Conservation (phyloP, 2,888 invertebrate genomes). For the Rotaria socialis region DNA sequence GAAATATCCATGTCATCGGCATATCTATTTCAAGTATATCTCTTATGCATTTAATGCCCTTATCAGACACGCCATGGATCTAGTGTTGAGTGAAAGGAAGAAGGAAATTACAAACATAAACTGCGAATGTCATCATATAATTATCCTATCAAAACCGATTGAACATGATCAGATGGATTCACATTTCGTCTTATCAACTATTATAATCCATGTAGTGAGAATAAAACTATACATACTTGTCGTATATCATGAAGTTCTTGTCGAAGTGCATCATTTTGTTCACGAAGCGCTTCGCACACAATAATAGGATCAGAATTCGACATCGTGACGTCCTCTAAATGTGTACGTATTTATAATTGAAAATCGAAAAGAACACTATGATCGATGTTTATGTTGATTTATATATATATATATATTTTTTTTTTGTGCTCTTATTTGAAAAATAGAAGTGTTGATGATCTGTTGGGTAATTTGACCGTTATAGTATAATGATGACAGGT, state of each 20-base stretch:
- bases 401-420: no score
- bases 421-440: not conserved
- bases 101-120: no score
- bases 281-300: slow-evolving; percentile 26
- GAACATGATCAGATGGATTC: not conserved
- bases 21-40: slow-evolving; percentile 16
- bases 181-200: not conserved
- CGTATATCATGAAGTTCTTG: slow-evolving; percentile 32
- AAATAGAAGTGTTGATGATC: not conserved
- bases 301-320: slow-evolving; percentile 22
- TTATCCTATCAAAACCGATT: not conserved
- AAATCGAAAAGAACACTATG: no score
- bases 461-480: slow-evolving; percentile 3
- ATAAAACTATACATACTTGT: not conserved
- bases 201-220: not conserved
- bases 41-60: not conserved
- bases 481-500: not conserved
- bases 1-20: not conserved
- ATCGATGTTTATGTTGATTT: not conserved
- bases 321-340: not conserved
- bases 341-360: no score
- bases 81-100: not conserved
- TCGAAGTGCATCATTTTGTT: slow-evolving; percentile 32
- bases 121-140: not conserved
- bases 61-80: not conserved